phyloP scores from a whole-genome alignment of 2,888 invertebrate genomes.

The Maniola hyperantus region DNA sequence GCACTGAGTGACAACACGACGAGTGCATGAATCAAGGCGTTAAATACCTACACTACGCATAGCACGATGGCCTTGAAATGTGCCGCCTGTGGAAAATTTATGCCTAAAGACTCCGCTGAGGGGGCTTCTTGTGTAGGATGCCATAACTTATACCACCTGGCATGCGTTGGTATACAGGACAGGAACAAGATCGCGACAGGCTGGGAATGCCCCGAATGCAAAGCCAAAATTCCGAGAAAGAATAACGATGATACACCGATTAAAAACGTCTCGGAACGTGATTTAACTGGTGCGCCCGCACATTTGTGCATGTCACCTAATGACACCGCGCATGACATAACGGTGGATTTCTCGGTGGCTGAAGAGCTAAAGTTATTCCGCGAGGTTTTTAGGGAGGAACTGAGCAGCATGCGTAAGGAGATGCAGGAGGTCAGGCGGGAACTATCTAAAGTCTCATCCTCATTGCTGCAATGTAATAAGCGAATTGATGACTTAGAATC shows the following conservation, averaged over 20 bases:
- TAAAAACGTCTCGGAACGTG: neutral
- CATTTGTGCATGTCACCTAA: neutral
- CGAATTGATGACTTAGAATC: neutral
- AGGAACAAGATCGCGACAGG: too few species aligned
- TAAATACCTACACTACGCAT: too few species aligned
- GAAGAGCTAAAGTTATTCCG: too few species aligned
- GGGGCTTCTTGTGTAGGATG: too few species aligned
- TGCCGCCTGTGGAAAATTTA: too few species aligned
- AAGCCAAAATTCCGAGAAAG: neutral
- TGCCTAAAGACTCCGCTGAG: too few species aligned
- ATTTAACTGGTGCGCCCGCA: neutral
- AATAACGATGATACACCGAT: neutral
- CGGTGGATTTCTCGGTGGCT: neutral
- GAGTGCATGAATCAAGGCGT: too few species aligned
- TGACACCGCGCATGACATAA: neutral
- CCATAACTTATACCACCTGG: too few species aligned
- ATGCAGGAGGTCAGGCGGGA: neutral
- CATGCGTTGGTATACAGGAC: too few species aligned
- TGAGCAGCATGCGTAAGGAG: neutral
- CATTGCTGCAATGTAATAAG: neutral
- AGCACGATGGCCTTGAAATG: too few species aligned
- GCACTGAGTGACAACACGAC: too few species aligned
- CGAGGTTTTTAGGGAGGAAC: neutral
- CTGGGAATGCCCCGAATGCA: neutral
- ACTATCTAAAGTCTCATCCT: neutral